Evolutionary conservation across 2,888 invertebrate genomes (phyloP), one percentile per base, ranked within the genome.

Genomic region (Ochlodes sylvanus): DNA sequence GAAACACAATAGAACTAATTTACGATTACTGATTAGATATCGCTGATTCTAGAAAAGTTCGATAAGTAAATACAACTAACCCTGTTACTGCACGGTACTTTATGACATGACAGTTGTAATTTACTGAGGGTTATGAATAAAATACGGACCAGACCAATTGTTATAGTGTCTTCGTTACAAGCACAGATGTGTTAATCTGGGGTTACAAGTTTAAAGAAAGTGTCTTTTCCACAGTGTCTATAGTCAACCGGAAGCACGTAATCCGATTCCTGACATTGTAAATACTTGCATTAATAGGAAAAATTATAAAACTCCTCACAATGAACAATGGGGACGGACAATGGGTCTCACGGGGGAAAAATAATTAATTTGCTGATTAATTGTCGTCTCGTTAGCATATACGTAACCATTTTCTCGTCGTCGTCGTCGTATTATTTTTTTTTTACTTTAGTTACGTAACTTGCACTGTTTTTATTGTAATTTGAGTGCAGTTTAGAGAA

Each of bases 291-390:
- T 19, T 52, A 19, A 32, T 54, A 54, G 32, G 21, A 54, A 54
- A n/a, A 54, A 32, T 44, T 5, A n/a, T n/a, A 54, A 54, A 54
- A 54, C 19, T 50, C 5, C 19, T 10, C 10, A 50, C 50, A 54
- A 54, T 54, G 54, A 32, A 54, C 54, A 27, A 54, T 50, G 27
- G 27, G 54, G n/a, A n/a, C 54, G 7, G 32, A 54, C 54, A 54
- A 54, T 54, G 54, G 32, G 32, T 54, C 54, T 54, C 54, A 54
- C 54, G 54, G n/a, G 27, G 54, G n/a, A 54, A 54, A 54, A 54
- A 54, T 27, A 54, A 54, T 27, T 54, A 54, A n/a, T 54, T 27
- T 32, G 32, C 7, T 27, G 21, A 54, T 54, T 32, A 54, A 32
- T 54, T 32, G 32, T 6, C 27, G 17, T n/a, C n/a, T 54, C 27